Base-by-base conservation (phyloP, 2,797 vertebrate species). In the Rhodeus uyekii region DNA sequence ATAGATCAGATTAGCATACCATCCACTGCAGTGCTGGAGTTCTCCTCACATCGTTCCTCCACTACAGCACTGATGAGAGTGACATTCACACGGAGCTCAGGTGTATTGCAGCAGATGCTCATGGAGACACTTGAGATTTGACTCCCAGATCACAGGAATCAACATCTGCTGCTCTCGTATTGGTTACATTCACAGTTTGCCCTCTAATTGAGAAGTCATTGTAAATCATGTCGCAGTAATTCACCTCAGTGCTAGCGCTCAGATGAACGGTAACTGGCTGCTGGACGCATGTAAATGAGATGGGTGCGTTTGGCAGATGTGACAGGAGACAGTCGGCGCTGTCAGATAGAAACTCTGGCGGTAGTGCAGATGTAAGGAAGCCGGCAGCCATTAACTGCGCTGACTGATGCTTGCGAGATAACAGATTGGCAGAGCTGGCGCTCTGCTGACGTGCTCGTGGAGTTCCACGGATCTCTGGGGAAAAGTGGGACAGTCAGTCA, bases 91-190 rank as follows among this genome's bases (percentile, higher is more conserved):
- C 38, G 2, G 39, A 60, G 39, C 13, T 34, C 80, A 83, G 46
- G 65, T 76, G 72, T 55, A 29, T 58, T 48, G 9, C 39, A 46
- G 44, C 81, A 83, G 84, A 83, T 80, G 81, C 18, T 72, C 24
- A 9, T 22, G 19, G 55, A 83, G 72, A 77, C 42, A 6, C 53
- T 85, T 1, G 73, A 76, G 48, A 76, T 73, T 67, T 44, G 80
- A 82, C 42, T 60, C 65, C 65, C 74, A 48, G 22, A 32, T 76
- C 69, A 68, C 42, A 29, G 38, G 55, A 42, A 67, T 73, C 77
- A 86, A 74, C 85, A 86, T 82, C 83, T 83, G 78, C 78, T 77
- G n/a, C 46, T 60, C 58, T 61, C 64, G 80, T 38, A 83, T 38
- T 53, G 63, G 16, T 80, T 58, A 29, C 39, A 63, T 65, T 69